A percentile compares a stretch with the other conserved stretches of the same genome.
Conservation (phyloP, 2,113 vertebrate species). For the Myotis brandtii region DNA sequence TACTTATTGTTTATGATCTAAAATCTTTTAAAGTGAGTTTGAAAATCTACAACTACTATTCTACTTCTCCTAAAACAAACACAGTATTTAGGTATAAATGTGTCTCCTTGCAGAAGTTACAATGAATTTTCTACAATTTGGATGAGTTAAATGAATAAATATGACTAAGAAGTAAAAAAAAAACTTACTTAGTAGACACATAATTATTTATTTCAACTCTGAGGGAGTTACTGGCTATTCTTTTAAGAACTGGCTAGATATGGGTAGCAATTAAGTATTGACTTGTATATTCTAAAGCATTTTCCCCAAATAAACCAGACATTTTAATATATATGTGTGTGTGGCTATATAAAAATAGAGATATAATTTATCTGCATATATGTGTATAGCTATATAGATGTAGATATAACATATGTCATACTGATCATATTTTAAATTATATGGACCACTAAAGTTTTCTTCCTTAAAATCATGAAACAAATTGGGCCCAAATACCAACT, state of each 20-base stretch:
- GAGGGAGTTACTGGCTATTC: not conserved
- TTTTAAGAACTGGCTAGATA: not conserved
- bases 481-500: not conserved
- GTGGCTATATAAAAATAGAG: not conserved
- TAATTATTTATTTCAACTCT: conserved; percentile 26
- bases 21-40: conserved; percentile 68
- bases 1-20: conserved; percentile 51
- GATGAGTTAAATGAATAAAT: conserved; percentile 22
- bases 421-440: not conserved
- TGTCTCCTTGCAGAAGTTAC: conserved; percentile 44
- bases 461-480: not conserved
- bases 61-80: conserved; percentile 55
- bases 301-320: not conserved
- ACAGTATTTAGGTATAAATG: not conserved
- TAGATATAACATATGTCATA: not conserved
- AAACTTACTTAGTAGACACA: not conserved
- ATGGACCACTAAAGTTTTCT: not conserved
- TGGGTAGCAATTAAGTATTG: not conserved
- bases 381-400: not conserved
- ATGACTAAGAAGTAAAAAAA: not conserved
- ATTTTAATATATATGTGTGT: not conserved
- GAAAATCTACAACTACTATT: conserved; percentile 43
- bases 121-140: conserved; percentile 5
- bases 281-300: not conserved
- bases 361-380: not conserved